phyloP scores from a whole-genome alignment of 2,113 vertebrate species.

The Isurus oxyrinchus region DNA sequence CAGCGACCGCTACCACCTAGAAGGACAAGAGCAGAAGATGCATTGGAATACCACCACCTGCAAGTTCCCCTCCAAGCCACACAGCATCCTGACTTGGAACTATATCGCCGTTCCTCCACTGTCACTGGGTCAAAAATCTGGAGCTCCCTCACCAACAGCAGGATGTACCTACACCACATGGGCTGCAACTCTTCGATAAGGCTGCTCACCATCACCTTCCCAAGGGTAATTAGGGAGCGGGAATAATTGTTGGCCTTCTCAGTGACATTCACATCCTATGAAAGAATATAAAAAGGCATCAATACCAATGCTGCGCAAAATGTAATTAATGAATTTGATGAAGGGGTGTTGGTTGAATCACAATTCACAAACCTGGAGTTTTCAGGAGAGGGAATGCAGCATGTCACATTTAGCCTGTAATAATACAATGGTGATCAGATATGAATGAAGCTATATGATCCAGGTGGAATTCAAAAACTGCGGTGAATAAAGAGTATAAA shows the following conservation, averaged over 20 bases:
- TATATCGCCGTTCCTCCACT: background rate
- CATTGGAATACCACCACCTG: background rate
- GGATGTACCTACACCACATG: background rate
- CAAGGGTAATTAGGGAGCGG: background rate
- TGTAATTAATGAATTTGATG: background rate
- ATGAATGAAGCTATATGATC: background rate
- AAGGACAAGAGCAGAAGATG: background rate
- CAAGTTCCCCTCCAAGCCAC: background rate
- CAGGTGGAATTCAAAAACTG: background rate
- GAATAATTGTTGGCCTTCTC: background rate
- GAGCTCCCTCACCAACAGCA: background rate
- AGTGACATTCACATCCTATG: background rate
- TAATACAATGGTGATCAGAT: background rate
- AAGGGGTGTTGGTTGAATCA: background rate
- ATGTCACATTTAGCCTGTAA: background rate
- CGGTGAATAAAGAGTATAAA: background rate
- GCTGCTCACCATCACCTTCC: background rate
- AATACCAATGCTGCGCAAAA: background rate
- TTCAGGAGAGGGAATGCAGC: background rate
- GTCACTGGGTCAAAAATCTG: too few relatives aligned
- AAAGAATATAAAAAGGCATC: background rate
- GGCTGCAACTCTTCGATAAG: background rate
- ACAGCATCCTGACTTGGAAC: background rate
- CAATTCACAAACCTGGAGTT: background rate
- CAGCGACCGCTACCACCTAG: background rate